Conservation (phyloP, 2,888 invertebrate species). For the Notodonta ziczac region DNA sequence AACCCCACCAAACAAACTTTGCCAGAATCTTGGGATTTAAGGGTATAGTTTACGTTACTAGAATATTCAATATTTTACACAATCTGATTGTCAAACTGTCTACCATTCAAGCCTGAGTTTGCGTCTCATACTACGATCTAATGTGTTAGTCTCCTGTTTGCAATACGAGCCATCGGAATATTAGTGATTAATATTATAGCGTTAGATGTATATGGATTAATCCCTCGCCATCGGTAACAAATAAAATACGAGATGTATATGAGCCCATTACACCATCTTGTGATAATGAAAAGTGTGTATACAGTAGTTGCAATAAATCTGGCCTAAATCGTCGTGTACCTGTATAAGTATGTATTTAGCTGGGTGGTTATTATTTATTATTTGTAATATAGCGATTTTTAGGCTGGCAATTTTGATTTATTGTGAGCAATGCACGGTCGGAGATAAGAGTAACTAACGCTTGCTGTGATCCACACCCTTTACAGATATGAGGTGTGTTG, state of each 20-base stretch:
- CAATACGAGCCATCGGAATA: not conserved
- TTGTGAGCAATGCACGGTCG: not conserved
- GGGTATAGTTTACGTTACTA: no score
- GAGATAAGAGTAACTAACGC: not conserved
- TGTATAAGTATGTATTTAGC: slow-evolving; percentile 16
- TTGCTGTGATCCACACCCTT: slow-evolving; percentile 3
- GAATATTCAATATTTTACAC: no score
- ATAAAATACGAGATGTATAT: slow-evolving; percentile 24
- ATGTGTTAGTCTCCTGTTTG: slow-evolving; percentile 4
- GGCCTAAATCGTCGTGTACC: slow-evolving; percentile 42
- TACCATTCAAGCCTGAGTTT: no score
- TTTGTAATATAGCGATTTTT: slow-evolving; percentile 1
- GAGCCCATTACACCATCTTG: not conserved
- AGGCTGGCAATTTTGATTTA: slow-evolving; percentile 2
- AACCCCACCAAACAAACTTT: no score
- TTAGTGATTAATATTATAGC: not conserved
- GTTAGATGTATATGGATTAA: slow-evolving; percentile 41
- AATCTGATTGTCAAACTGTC: no score
- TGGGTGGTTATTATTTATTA: slow-evolving; percentile 5
- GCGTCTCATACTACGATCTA: no score
- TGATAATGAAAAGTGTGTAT: not conserved
- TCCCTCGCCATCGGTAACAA: slow-evolving; percentile 58
- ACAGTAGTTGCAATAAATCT: slow-evolving; percentile 31
- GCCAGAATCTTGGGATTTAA: no score
- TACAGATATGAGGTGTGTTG: not conserved